Evolutionary conservation across 2,888 invertebrate genomes (phyloP).

Genomic region (Cosmopolites sordidus): DNA sequence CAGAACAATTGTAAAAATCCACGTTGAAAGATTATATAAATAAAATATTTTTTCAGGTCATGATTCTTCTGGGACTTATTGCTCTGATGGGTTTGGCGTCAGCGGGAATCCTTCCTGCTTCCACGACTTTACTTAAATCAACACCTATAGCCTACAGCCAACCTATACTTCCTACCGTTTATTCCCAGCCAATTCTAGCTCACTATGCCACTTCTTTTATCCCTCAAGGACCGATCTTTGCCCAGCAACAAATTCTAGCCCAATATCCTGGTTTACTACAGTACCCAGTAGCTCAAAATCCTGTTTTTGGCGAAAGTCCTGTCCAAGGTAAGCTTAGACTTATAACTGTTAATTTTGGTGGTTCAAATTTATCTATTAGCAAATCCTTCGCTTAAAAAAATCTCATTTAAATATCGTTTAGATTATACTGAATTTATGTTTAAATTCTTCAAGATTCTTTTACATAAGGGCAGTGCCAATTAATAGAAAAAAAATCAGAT

Average conservation of each 20-base stretch:
- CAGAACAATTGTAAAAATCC: no score
- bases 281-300: constrained; percentile 8
- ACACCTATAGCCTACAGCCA: constrained; percentile 10
- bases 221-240: constrained; percentile 4
- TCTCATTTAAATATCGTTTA: no score
- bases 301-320: constrained; percentile 7
- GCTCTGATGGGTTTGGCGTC: not conserved
- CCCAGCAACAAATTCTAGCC: constrained; percentile 8
- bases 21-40: no score
- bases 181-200: constrained; percentile 9
- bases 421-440: no score
- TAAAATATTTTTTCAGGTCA: not conserved
- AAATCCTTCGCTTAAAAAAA: no score
- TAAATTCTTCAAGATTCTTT: no score
- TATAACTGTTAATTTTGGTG: no score
- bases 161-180: not conserved
- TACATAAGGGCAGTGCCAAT: no score
- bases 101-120: constrained; percentile 15
- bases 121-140: constrained; percentile 18
- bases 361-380: no score
- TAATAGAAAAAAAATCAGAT: no score
- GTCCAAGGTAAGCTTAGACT: not conserved
- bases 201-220: not conserved
- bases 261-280: constrained; percentile 16
- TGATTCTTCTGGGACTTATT: constrained; percentile 2